phyloP scores from a whole-genome alignment of 2,888 invertebrate genomes.

The Drosophila leonis region DNA sequence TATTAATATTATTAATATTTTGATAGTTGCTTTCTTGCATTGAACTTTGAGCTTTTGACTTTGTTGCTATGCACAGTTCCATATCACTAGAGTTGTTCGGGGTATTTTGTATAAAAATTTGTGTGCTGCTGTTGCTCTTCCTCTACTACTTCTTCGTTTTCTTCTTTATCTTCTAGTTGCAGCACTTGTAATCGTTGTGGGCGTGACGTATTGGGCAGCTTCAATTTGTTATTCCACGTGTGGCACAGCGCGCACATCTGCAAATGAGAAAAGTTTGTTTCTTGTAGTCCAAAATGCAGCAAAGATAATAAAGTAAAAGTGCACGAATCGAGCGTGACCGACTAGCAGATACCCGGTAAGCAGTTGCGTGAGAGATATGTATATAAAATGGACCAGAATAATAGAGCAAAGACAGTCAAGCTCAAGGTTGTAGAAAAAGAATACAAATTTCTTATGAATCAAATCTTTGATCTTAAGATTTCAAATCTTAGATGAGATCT shows the following conservation, averaged over 20 bases:
- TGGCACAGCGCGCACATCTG: constrained; percentile 68
- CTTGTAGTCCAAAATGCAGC: constrained; percentile 11
- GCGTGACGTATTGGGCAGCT: constrained; percentile 63
- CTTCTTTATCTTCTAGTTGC: constrained; percentile 25
- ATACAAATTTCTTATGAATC: neutral
- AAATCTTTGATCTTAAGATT: neutral
- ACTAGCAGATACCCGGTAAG: neutral
- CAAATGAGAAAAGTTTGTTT: constrained; percentile 67
- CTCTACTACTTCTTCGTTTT: neutral
- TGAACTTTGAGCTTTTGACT: constrained; percentile 76
- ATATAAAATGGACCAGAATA: neutral
- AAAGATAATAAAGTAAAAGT: neutral
- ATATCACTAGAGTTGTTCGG: constrained; percentile 65
- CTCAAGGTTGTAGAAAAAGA: neutral
- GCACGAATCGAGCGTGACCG: neutral
- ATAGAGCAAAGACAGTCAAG: neutral
- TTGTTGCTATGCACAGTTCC: constrained; percentile 78
- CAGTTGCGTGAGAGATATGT: neutral
- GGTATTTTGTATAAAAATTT: constrained; percentile 24
- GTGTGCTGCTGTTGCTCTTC: constrained; percentile 2
- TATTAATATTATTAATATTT: constrained; percentile 55
- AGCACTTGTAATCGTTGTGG: constrained; percentile 54
- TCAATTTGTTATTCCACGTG: constrained; percentile 52
- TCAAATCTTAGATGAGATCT: too few species aligned
- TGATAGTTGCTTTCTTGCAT: constrained; percentile 74